phyloP scores from a whole-genome alignment of 2,797 vertebrate species.

The Esox masquinongy region DNA sequence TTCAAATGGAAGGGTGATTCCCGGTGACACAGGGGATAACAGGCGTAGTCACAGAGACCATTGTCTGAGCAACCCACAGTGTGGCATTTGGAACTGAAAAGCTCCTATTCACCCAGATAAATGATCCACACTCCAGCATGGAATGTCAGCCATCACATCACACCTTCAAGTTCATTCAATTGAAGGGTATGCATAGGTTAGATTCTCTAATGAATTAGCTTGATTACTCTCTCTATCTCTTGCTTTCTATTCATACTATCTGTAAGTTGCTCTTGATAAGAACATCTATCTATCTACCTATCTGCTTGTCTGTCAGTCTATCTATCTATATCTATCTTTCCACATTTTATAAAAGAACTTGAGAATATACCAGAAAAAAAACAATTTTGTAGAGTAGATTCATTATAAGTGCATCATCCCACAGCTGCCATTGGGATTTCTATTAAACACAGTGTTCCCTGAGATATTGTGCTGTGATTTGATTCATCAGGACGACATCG shows the following conservation, averaged over 20 bases:
- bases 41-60: constrained; percentile 67
- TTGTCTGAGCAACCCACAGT: constrained; percentile 75
- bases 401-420: constrained; percentile 58
- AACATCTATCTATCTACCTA: no score
- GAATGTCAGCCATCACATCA: constrained; percentile 69
- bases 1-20: constrained; percentile 75
- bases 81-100: constrained; percentile 73
- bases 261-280: neutral
- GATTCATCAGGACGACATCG: constrained; percentile 75
- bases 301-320: neutral
- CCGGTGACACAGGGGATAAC: constrained; percentile 79
- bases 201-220: constrained; percentile 68
- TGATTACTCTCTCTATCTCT: constrained; percentile 28
- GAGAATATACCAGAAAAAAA: constrained; percentile 55
- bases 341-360: constrained; percentile 32
- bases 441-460: constrained; percentile 68
- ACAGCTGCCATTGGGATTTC: constrained; percentile 67
- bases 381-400: constrained; percentile 40
- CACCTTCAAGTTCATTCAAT: constrained; percentile 62
- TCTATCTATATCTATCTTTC: constrained; percentile 11
- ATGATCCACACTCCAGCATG: constrained; percentile 72
- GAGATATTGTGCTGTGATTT: constrained; percentile 70
- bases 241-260: constrained; percentile 2
- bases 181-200: constrained; percentile 55
- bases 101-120: constrained; percentile 71